Evolutionary conservation across 2,888 invertebrate species (phyloP), one percentile per base, ranked within the genome.

Genomic region (Cryptocephalus moraei): DNA sequence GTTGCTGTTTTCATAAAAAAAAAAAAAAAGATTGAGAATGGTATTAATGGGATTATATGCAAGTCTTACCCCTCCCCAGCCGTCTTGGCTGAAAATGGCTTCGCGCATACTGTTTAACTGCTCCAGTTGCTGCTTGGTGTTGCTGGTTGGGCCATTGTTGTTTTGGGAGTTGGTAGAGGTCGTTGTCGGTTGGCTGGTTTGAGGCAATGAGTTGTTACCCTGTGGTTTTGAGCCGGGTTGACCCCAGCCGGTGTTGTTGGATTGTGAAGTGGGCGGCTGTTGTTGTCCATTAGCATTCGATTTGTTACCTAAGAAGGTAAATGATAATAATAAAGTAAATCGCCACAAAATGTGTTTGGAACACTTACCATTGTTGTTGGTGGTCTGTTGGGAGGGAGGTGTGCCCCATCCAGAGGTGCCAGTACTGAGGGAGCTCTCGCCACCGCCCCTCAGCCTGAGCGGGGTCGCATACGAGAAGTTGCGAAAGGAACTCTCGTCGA

Each of bases 101-200:
- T 92, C 91, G 53, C 91, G 79, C 89, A 92, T 91, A 51, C 84
- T 88, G 71, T 86, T 91, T 54, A 91, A 77, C 72, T 91, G 90
- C 73, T 91, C 91, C 57, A 91, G 79, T 68, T 86, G 84, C 64
- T 83, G 80, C 72, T 89, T 88, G 48, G 89, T 86, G 51, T 85
- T 81, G 60, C 79, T 82, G 53, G 80, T 78, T 41, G 77, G 68
- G 60, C 72, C 75, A 34, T 51, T 57, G 50, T 56, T 60, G 47
- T 56, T 56, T 41, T 51, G 56, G 9, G 53, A 36, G 36, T 47
- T 51, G 32, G 51, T 33, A 10, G 52, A 39, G 43, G 51, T 42
- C 43, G 54, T 43, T n/a, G 59, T 46, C 14, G 56, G 54, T 41
- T 47, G 51, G 49, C 54, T 60, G 48, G 56, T 61, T 48, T 54